Evolutionary conservation across 1,140 invertebrate species (phyloP).

Genomic region (Apis dorsata): DNA sequence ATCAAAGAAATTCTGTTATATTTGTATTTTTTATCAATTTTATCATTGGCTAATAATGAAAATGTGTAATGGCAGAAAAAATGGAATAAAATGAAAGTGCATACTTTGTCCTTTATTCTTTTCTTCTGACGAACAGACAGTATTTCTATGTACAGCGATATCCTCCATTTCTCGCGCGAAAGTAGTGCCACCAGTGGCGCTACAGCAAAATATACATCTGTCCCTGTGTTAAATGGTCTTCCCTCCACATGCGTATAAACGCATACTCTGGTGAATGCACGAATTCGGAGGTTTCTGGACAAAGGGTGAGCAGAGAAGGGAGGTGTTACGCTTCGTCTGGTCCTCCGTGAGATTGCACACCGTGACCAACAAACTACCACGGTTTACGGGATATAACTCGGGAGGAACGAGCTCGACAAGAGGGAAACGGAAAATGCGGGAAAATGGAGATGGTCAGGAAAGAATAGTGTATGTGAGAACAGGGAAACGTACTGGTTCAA

Average conservation of each 20-base stretch:
- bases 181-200: neutral
- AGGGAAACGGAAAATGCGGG: neutral
- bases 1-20: too few relatives aligned
- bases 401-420: constrained; percentile 35
- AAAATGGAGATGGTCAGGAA: constrained; percentile 7
- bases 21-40: too few relatives aligned
- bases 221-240: constrained; percentile 23
- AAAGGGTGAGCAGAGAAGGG: neutral
- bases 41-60: too few relatives aligned
- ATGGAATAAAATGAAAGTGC: too few relatives aligned
- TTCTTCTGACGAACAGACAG: neutral
- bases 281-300: constrained; percentile 21
- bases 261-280: neutral
- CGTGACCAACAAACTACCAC: constrained; percentile 70
- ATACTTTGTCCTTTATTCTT: too few relatives aligned
- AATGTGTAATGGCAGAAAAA: too few relatives aligned
- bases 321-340: constrained; percentile 63
- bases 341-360: constrained; percentile 68
- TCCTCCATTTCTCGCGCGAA: constrained; percentile 21
- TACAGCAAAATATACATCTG: constrained; percentile 21
- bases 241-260: neutral
- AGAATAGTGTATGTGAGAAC: constrained; percentile 4
- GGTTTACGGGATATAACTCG: constrained; percentile 66
- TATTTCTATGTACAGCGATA: constrained; percentile 20
- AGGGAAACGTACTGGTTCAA: neutral